These are phyloP conservation scores for Thymelicus lineola DNA, from an alignment of 2,888 invertebrate species.

Conservation along the genomic window DNA sequence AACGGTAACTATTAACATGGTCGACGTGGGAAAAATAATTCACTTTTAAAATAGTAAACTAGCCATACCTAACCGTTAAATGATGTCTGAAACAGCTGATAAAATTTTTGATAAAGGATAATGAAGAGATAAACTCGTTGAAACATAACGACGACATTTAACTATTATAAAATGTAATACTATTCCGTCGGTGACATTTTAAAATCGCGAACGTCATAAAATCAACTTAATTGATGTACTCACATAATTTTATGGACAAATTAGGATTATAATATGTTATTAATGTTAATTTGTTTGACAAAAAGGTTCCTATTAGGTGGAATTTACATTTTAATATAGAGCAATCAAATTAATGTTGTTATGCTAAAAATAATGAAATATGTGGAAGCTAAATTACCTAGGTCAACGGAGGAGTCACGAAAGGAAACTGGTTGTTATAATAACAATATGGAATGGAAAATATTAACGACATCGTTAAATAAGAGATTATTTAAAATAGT, in stretches of 20 bases:
- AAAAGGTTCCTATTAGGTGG: constrained; percentile 6
- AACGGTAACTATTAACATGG: constrained; percentile 32
- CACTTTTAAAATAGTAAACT: not conserved
- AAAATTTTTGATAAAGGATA: not conserved
- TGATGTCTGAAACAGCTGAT: not conserved
- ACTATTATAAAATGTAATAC: not conserved
- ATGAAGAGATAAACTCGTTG: not conserved
- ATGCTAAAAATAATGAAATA: constrained; percentile 22
- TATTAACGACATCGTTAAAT: not conserved
- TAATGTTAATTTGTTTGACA: constrained; percentile 13
- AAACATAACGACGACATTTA: not conserved
- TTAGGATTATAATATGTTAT: constrained; percentile 10
- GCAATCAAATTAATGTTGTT: constrained; percentile 29
- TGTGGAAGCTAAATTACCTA: constrained; percentile 10
- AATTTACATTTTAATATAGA: constrained; percentile 30
- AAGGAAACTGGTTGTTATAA: constrained; percentile 7
- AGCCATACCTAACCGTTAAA: not conserved
- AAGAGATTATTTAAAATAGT: constrained; percentile 4
- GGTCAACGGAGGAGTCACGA: constrained; percentile 15
- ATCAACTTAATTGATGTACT: not conserved
- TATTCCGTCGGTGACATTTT: constrained; percentile 2
- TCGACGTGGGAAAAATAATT: constrained; percentile 16
- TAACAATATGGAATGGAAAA: not conserved
- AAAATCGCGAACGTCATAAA: constrained; percentile 16
- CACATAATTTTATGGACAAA: constrained; percentile 9